Evolutionary conservation across 2,888 invertebrate species (phyloP).

Genomic region (Drosophila gaucha): DNA sequence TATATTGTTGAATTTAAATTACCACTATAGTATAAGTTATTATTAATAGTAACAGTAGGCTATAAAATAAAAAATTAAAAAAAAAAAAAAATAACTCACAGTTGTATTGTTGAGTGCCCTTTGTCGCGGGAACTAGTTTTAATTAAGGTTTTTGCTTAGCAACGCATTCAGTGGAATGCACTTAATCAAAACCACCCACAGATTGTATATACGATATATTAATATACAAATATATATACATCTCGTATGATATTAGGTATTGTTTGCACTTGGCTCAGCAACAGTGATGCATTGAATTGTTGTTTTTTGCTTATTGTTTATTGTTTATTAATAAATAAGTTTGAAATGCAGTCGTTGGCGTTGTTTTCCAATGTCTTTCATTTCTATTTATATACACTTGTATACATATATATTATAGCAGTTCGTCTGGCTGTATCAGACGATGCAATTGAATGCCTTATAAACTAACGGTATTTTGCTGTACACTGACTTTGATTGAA

Average conservation of each 20-base stretch:
- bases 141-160: background rate
- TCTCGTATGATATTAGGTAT: background rate
- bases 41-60: too few relatives aligned
- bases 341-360: background rate
- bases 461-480: background rate
- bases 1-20: too few relatives aligned
- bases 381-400: background rate
- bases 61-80: too few relatives aligned
- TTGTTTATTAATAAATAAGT: conserved; percentile 10
- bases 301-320: background rate
- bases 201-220: background rate
- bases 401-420: too few relatives aligned
- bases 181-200: background rate
- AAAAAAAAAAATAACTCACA: background rate
- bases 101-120: background rate
- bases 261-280: conserved; percentile 4
- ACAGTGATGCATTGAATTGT: background rate
- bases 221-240: background rate
- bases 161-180: conserved; percentile 4
- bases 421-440: background rate
- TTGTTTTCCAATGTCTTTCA: background rate
- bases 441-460: background rate
- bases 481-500: too few relatives aligned
- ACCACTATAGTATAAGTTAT: too few relatives aligned
- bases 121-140: too few relatives aligned